A percentile compares a stretch with the other conserved stretches of the same genome.
These are phyloP conservation scores for Bombus turneri DNA, from an alignment of 1,140 invertebrate genomes.

Conservation along the genomic window DNA sequence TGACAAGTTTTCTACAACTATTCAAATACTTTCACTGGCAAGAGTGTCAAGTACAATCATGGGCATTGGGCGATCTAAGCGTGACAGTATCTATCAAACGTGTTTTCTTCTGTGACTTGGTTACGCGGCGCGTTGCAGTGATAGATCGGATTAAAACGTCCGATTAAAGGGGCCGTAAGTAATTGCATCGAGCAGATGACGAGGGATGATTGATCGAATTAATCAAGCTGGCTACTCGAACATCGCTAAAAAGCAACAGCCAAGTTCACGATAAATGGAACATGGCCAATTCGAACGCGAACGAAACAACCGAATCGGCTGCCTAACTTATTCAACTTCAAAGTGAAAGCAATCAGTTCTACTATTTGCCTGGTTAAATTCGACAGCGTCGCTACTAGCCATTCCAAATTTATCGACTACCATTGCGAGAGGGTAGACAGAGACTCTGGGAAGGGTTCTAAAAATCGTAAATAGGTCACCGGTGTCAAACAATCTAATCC, in stretches of 20 bases:
- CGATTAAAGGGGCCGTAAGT: slow-evolving; percentile 33
- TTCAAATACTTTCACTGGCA: too few species aligned
- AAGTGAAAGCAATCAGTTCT: slow-evolving; percentile 30
- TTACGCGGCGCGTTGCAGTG: neutral
- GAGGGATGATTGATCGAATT: slow-evolving; percentile 53
- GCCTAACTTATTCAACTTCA: slow-evolving; percentile 28
- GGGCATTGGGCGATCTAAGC: neutral
- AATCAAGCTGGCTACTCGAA: slow-evolving; percentile 35
- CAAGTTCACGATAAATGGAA: slow-evolving; percentile 25
- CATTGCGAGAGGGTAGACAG: neutral
- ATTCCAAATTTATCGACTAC: slow-evolving; percentile 18
- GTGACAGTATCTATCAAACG: neutral
- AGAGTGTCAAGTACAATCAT: neutral
- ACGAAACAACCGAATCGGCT: slow-evolving; percentile 17
- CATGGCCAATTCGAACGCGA: slow-evolving; percentile 3
- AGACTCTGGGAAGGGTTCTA: neutral
- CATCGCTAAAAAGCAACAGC: slow-evolving; percentile 15
- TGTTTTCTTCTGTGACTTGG: too few species aligned
- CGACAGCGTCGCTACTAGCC: neutral
- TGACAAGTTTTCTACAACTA: too few species aligned
- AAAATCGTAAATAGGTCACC: slow-evolving; percentile 11
- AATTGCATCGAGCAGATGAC: slow-evolving; percentile 32
- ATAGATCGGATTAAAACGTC: slow-evolving; percentile 43
- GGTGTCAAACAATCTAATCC: slow-evolving; percentile 21
- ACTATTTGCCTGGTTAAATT: slow-evolving; percentile 27